phyloP scores from a whole-genome alignment of 2,113 vertebrate species.

The Catharus fuscescens region DNA sequence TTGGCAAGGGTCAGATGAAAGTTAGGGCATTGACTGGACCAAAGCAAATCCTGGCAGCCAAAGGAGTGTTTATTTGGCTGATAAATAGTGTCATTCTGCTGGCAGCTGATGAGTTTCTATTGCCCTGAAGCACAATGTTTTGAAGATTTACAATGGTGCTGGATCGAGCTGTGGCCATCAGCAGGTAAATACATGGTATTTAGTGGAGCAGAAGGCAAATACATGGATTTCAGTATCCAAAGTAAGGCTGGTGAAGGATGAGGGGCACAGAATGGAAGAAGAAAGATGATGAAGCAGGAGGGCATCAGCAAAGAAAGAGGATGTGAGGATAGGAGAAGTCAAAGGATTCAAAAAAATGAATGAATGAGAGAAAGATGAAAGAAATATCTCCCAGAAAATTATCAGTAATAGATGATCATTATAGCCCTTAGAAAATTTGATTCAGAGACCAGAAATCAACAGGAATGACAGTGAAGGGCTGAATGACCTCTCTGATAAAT shows the following conservation, averaged over 20 bases:
- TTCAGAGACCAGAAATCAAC: neutral
- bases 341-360: neutral
- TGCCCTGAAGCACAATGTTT: neutral
- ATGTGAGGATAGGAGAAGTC: neutral
- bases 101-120: neutral
- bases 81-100: neutral
- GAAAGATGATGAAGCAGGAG: neutral
- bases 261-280: neutral
- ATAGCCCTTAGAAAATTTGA: neutral
- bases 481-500: slow-evolving; percentile 10
- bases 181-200: neutral
- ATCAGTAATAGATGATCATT: neutral
- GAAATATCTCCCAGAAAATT: neutral
- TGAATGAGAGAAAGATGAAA: neutral
- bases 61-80: neutral
- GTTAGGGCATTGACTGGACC: neutral
- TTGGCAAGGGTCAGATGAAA: slow-evolving; percentile 5
- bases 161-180: neutral
- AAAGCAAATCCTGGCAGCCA: neutral
- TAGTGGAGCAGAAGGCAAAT: neutral
- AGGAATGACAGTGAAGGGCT: neutral
- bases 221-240: neutral
- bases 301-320: neutral
- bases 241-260: neutral
- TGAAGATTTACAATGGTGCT: neutral